Evolutionary conservation across 1,140 invertebrate species (phyloP), one percentile per base, ranked within the genome.

Genomic region (Drosophila pseudoananassae): DNA sequence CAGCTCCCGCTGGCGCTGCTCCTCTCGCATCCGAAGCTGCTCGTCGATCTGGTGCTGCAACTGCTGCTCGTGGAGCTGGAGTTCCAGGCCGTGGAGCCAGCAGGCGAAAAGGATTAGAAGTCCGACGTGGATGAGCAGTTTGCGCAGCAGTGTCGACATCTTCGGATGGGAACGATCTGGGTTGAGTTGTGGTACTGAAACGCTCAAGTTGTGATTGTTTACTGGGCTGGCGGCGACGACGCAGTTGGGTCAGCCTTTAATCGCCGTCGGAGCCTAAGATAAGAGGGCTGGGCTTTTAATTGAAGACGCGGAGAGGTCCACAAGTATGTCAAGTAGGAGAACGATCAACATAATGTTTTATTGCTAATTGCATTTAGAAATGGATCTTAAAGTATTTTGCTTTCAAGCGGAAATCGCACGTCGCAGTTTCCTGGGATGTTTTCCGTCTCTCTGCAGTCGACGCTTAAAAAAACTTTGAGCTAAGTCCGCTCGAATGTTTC

Each of bases 21-120:
- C 61, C n/a, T 78, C 74, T 6, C 77, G 61, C 38, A 83, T 45
- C 0, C 69, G 78, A 7, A 54, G 33, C 50, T 88, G 70, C 7
- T 88, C 84, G 25, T 87, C 84, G 14, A 46, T 17, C 12, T 87
- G 82, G 43, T 85, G 82, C 47, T 78, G 60, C 51, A 85, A 27
- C 36, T 85, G 82, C 49, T 78, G 82, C 29, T 85, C 82, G 15
- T 85, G 82, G 12, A 85, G 12, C 29, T 88, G 69, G 17, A 88
- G 15, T 12, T 85, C 82, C 29, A 87, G n/a, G 23, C 65, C 82
- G 5, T 82, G 75, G 38, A 83, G 33, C 23, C 82, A 31, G 10
- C 79, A 83, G 4, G 88, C 38, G 9, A 54, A 78, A 47, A 83
- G 54, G 20, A 88, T 9, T 23, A 88, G 64, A 38, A 87, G 68